Conservation (phyloP, 2,888 invertebrate genomes). For the Rhingia rostrata region DNA sequence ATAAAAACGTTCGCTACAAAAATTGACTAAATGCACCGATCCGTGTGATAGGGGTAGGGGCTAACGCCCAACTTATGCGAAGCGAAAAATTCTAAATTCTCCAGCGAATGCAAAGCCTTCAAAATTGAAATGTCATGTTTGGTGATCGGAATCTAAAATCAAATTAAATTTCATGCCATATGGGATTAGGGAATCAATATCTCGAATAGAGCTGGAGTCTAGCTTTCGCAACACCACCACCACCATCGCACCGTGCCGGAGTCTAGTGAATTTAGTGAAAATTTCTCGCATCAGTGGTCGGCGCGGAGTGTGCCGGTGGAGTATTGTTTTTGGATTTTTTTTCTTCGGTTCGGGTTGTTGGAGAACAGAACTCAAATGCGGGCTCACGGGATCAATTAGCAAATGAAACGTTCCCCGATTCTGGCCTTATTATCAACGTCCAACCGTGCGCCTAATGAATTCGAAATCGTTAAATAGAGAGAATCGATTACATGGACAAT, state of each 20-base stretch:
- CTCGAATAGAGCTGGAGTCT: conserved; percentile 9
- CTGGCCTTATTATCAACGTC: conserved; percentile 27
- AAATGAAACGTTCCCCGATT: conserved; percentile 41
- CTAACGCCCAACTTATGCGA: conserved; percentile 17
- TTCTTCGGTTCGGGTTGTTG: background rate
- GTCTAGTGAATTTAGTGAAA: conserved; percentile 6
- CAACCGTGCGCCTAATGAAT: conserved; percentile 23
- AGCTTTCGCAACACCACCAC: background rate
- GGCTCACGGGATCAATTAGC: conserved; percentile 25
- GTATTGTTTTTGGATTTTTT: background rate
- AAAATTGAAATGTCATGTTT: conserved; percentile 65
- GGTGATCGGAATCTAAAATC: conserved; percentile 62
- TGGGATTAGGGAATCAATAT: conserved; percentile 64
- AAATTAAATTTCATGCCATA: conserved; percentile 69
- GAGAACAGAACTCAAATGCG: background rate
- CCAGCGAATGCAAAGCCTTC: conserved; percentile 36
- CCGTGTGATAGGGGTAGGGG: background rate
- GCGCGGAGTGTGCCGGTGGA: background rate
- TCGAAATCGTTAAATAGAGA: conserved; percentile 9
- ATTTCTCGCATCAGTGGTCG: background rate
- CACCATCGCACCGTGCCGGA: background rate
- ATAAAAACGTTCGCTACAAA: conserved; percentile 43
- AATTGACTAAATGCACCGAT: conserved; percentile 23
- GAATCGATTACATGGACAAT: conserved; percentile 13
- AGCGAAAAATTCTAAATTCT: background rate